Evolutionary conservation across 2,888 invertebrate species (phyloP).

Genomic region (Cacoxenus indagator): DNA sequence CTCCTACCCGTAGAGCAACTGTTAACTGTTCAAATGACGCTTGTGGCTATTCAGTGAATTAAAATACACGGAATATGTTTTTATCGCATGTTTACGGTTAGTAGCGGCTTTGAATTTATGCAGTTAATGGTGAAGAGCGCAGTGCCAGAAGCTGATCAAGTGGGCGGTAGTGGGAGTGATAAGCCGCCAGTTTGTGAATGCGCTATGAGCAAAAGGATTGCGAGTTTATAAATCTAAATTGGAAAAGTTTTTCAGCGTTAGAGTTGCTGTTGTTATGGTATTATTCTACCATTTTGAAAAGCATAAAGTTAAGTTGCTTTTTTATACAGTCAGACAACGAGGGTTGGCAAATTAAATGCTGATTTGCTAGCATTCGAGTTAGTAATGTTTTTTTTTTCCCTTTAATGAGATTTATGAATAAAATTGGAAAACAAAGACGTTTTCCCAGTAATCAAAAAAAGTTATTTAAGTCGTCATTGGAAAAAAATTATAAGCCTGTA

Average conservation of each 20-base stretch:
- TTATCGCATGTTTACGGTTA: slow-evolving; percentile 12
- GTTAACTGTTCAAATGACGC: no score
- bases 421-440: no score
- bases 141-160: background rate
- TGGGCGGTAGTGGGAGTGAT: background rate
- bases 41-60: background rate
- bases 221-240: slow-evolving; percentile 12
- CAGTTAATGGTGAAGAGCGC: background rate
- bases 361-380: no score
- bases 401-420: no score
- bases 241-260: background rate
- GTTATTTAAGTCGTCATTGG: no score
- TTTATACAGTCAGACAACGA: background rate
- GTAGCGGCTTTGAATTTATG: background rate
- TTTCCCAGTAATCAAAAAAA: no score
- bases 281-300: background rate
- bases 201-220: background rate
- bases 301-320: no score
- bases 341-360: no score
- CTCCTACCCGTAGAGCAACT: no score
- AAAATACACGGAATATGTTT: background rate
- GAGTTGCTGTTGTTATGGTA: background rate
- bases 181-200: background rate
- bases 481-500: no score
- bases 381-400: no score